phyloP scores from a whole-genome alignment of 2,797 vertebrate species.

The Adrianichthys oophorus region DNA sequence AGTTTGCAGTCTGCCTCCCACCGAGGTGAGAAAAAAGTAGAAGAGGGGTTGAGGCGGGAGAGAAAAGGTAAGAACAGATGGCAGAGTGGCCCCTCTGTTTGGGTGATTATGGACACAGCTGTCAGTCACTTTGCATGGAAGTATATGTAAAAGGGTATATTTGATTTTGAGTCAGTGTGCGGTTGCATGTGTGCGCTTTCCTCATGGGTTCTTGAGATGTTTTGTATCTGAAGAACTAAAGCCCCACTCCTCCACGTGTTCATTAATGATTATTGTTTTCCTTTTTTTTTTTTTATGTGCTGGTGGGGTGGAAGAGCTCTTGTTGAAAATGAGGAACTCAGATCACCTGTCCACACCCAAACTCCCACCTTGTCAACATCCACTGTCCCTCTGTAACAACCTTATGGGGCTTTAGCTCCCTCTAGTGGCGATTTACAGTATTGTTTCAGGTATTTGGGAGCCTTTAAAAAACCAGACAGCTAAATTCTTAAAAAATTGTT shows the following conservation, averaged over 20 bases:
- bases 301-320: conserved; percentile 18
- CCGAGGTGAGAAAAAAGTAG: conserved; percentile 35
- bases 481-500: not conserved
- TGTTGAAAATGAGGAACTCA: conserved; percentile 16
- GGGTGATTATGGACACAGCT: conserved; percentile 78
- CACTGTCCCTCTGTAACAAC: not conserved
- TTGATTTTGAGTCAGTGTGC: conserved; percentile 21
- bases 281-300: not conserved
- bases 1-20: conserved; percentile 39
- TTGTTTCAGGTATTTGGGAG: not conserved
- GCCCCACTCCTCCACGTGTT: conserved; percentile 27
- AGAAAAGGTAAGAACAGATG: conserved; percentile 68
- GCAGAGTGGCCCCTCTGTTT: conserved; percentile 62
- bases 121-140: conserved; percentile 63
- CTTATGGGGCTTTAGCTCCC: conserved; percentile 47
- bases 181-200: conserved; percentile 3
- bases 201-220: conserved; percentile 17
- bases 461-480: not conserved
- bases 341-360: conserved; percentile 32
- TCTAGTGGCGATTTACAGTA: conserved; percentile 45
- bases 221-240: conserved; percentile 25
- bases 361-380: not conserved
- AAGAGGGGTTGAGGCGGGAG: conserved; percentile 28
- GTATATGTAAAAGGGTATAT: conserved; percentile 31
- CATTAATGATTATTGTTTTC: conserved; percentile 30